Evolutionary conservation across 2,888 invertebrate genomes (phyloP).

Genomic region (Listrodromus nycthemerus): DNA sequence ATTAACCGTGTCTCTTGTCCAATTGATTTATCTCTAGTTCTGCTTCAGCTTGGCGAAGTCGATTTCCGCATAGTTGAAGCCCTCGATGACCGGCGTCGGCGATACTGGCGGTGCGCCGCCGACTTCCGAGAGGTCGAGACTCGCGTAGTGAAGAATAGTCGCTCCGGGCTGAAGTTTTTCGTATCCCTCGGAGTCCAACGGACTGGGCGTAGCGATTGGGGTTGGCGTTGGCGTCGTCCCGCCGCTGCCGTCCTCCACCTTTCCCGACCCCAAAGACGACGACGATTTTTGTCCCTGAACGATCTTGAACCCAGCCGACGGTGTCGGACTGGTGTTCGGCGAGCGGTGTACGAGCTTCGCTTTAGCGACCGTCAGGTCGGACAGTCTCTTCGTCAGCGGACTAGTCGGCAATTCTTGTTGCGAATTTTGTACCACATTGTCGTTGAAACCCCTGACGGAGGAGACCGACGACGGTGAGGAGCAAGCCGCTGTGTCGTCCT

Average conservation of each 20-base stretch:
- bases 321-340: constrained; percentile 76
- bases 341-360: constrained; percentile 78
- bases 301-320: constrained; percentile 66
- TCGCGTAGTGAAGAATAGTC: constrained; percentile 87
- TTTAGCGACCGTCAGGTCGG: constrained; percentile 77
- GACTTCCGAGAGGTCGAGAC: constrained; percentile 87
- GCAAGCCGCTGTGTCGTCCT: constrained; percentile 58
- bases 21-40: constrained; percentile 71
- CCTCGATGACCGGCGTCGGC: constrained; percentile 82
- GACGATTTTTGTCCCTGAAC: constrained; percentile 65
- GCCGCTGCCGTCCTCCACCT: constrained; percentile 75
- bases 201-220: constrained; percentile 83
- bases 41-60: constrained; percentile 89
- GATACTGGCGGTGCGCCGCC: constrained; percentile 80
- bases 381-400: constrained; percentile 78
- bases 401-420: constrained; percentile 70
- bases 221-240: constrained; percentile 75
- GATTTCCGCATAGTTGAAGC: constrained; percentile 91
- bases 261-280: constrained; percentile 72
- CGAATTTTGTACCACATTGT: constrained; percentile 32
- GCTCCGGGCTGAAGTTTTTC: constrained; percentile 81
- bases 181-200: constrained; percentile 85
- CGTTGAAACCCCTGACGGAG: constrained; percentile 38
- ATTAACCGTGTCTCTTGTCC: not conserved
- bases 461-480: constrained; percentile 39